Conservation (phyloP, 2,113 vertebrate species). For the Tachycineta bicolor region DNA sequence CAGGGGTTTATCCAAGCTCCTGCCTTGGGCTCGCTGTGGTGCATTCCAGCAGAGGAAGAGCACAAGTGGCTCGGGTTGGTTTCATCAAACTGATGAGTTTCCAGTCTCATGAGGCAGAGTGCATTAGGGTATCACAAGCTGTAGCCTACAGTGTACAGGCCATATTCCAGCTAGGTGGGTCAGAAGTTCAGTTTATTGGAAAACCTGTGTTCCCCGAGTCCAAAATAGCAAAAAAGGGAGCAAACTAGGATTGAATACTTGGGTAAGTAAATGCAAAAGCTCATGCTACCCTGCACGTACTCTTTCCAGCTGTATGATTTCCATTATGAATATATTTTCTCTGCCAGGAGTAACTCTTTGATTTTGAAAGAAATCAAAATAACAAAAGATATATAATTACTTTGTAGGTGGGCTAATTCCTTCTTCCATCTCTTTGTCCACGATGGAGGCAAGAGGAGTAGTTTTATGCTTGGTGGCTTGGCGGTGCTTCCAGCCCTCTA, state of each 20-base stretch:
- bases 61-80: not conserved
- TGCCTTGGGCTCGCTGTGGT: accelerated
- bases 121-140: not conserved
- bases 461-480: conserved; percentile 7
- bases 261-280: not conserved
- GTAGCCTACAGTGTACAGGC: not conserved
- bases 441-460: not conserved
- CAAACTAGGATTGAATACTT: not conserved
- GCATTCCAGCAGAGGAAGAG: not conserved
- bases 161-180: not conserved
- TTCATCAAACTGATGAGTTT: not conserved
- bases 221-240: not conserved
- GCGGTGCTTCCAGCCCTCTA: not conserved
- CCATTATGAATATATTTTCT: conserved; percentile 8
- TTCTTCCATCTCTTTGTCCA: conserved; percentile 45
- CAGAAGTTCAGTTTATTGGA: not conserved
- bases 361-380: conserved; percentile 59
- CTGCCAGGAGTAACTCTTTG: conserved; percentile 47
- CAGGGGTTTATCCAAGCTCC: not conserved
- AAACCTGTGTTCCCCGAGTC: not conserved
- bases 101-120: accelerated
- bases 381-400: conserved; percentile 52
- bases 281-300: conserved; percentile 51
- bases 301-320: conserved; percentile 48
- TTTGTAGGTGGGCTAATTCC: conserved; percentile 62